These are phyloP conservation scores for Osmerus eperlanus DNA, from an alignment of 2,113 vertebrate genomes.

Conservation along the genomic window DNA sequence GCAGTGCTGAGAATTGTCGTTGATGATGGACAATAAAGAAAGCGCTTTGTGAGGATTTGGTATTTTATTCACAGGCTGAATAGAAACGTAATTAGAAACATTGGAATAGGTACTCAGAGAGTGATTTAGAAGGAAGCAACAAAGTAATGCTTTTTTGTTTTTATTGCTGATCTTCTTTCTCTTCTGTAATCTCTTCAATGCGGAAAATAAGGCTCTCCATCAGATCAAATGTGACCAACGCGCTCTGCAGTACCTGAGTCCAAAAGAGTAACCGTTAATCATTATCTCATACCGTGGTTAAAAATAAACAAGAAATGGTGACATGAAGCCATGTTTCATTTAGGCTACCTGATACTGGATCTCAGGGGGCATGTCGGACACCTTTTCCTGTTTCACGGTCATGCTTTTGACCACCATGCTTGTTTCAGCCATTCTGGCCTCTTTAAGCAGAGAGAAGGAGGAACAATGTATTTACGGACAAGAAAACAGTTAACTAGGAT, in stretches of 20 bases:
- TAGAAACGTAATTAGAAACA: too few species aligned
- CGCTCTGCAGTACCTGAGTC: conserved; percentile 86
- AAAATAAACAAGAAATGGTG: background rate
- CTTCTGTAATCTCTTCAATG: conserved; percentile 87
- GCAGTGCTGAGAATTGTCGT: background rate
- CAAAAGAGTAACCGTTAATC: background rate
- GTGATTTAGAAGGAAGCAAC: background rate
- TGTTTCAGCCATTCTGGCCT: conserved; percentile 54
- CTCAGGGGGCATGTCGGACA: conserved; percentile 79
- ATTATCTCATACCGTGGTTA: background rate
- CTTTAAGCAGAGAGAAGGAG: conserved; percentile 30
- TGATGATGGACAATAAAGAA: background rate
- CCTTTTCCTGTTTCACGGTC: conserved; percentile 71
- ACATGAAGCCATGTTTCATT: background rate
- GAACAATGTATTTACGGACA: background rate
- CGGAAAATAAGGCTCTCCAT: conserved; percentile 90
- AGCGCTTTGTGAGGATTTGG: background rate
- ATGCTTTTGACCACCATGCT: conserved; percentile 38
- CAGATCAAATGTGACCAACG: conserved; percentile 92
- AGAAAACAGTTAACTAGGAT: background rate
- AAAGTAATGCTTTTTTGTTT: background rate
- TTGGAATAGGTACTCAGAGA: background rate
- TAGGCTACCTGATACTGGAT: conserved; percentile 81
- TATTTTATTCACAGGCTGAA: background rate
- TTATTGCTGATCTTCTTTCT: conserved; percentile 59